Evolutionary conservation across 2,113 vertebrate species (phyloP), one percentile per base, ranked within the genome.

Genomic region (Macaca nemestrina): DNA sequence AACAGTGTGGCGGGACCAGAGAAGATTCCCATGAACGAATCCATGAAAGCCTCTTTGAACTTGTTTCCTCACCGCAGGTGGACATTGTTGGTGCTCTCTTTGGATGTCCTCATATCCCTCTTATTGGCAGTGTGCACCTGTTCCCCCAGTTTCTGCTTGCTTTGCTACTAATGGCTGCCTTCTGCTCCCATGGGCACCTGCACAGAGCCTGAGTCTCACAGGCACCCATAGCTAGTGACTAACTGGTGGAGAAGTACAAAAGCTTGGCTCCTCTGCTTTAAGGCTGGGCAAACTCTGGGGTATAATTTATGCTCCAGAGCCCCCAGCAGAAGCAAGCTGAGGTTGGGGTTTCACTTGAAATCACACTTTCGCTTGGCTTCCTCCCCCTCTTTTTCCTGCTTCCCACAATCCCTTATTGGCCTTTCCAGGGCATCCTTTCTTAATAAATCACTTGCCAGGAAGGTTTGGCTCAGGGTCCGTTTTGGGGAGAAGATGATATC

Each of bases 1-100:
- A 84, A 96, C 89, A 93, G 57, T 32, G 72, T 35, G 5, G 40
- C 16, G 0, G 0, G 35, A 52, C 52, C 64, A n/a, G 25, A 76
- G 82, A 97, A 94, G 91, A 97, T 38, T 59, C 95, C 95, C 75
- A 48, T 14, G 27, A 94, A 38, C 79, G 52, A 93, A 79, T 89
- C 93, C 72, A 32, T 10, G 73, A 87, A 50, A 94, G 64, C 57
- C 83, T 93, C 30, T 38, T 27, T 70, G 76, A 86, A 80, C 32
- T 38, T 43, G 14, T 81, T 89, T 68, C 43, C n/a, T 50, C 55
- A 40, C 38, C 16, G 3, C 20, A 10, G 32, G 5, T 13, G 22
- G 30, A 78, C 27, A 88, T 17, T 52, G 6, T 1, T 57, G 75
- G 23, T 9, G 17, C 25, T 35, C n/a, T 27, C 48, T 35, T 16